A percentile compares a stretch with the other conserved stretches of the same genome.
phyloP scores from a whole-genome alignment of 1,140 invertebrate species.

The Megalonaias nervosa region DNA sequence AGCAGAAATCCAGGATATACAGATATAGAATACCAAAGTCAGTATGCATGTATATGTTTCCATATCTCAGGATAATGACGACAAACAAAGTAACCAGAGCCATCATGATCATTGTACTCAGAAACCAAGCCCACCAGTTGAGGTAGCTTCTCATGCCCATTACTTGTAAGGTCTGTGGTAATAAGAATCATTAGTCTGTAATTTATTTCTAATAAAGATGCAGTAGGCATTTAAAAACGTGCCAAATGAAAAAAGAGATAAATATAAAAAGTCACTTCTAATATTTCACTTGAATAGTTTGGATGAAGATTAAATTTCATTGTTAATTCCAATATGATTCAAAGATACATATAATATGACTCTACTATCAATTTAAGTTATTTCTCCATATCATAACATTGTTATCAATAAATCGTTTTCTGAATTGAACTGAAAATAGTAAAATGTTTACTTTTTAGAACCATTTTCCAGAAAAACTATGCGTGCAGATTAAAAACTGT shows the following conservation, averaged over 20 bases:
- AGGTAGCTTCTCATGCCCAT: constrained; percentile 70
- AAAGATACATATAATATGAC: neutral
- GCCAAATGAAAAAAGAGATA: neutral
- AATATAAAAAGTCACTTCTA: neutral
- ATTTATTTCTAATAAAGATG: too few species aligned
- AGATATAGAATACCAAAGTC: constrained; percentile 72
- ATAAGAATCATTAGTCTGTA: neutral
- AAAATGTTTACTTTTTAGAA: too few species aligned
- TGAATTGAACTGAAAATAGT: too few species aligned
- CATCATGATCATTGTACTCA: constrained; percentile 60
- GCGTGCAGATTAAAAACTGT: too few species aligned
- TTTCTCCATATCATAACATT: too few species aligned
- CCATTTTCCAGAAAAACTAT: too few species aligned
- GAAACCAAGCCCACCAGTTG: constrained; percentile 71
- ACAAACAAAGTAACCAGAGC: constrained; percentile 52
- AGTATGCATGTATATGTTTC: constrained; percentile 71
- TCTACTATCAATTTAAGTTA: neutral
- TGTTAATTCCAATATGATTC: neutral
- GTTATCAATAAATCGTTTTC: too few species aligned
- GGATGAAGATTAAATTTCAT: neutral
- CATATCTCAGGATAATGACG: constrained; percentile 69
- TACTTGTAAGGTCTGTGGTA: constrained; percentile 66
- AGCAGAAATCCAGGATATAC: constrained; percentile 73
- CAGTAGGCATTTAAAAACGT: too few species aligned
- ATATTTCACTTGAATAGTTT: neutral